Percentiles rank a stretch among this genome's conserved stretches.
phyloP scores from a whole-genome alignment of 1,140 invertebrate genomes.

The Drepana arcuata region DNA sequence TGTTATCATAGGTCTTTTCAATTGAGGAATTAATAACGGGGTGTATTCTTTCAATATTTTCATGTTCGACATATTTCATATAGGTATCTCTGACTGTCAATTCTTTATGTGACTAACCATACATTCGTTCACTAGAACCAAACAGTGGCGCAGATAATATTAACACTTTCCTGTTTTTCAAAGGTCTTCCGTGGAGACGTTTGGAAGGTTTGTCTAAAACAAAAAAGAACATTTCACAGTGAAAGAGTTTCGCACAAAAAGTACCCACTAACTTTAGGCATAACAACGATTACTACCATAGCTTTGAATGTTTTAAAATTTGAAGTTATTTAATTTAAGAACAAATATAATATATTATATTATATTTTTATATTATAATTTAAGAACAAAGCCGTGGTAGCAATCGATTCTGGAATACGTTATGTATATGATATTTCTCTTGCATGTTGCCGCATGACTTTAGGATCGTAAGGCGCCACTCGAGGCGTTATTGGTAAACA shows the following conservation, averaged over 20 bases:
- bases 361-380: constrained; percentile 5
- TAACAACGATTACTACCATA: constrained; percentile 52
- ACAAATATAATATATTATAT: no score
- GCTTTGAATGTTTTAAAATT: no score
- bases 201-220: constrained; percentile 76
- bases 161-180: constrained; percentile 67
- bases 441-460: constrained; percentile 68
- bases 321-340: no score
- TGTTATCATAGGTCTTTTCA: no score
- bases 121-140: constrained; percentile 50
- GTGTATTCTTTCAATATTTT: no score
- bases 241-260: constrained; percentile 55
- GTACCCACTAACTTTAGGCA: constrained; percentile 30
- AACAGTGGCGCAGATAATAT: constrained; percentile 57
- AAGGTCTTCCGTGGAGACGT: constrained; percentile 78
- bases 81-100: no score
- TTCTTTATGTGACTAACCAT: constrained; percentile 39
- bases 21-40: no score
- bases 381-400: constrained; percentile 36
- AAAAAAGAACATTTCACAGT: constrained; percentile 52
- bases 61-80: no score
- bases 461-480: constrained; percentile 66
- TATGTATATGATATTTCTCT: constrained; percentile 58
- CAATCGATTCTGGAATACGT: constrained; percentile 39
- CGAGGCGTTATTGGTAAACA: constrained; percentile 66